Percentiles rank a stretch among this genome's conserved stretches.
phyloP scores from a whole-genome alignment of 2,888 invertebrate species.

The Amphipyra tragopoginis region DNA sequence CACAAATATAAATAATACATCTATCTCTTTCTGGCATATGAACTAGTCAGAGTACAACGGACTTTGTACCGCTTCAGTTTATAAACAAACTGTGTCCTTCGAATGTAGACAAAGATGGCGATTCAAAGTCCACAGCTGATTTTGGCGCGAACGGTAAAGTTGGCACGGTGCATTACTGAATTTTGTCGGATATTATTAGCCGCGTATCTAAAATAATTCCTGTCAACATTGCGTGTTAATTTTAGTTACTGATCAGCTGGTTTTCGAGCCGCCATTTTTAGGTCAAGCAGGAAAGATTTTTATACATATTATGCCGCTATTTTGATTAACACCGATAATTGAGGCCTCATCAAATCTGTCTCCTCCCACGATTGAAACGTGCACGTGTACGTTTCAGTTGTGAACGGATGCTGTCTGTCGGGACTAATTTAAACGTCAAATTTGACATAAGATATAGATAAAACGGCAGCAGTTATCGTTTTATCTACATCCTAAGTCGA shows the following conservation, averaged over 20 bases:
- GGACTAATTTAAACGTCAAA: too few relatives aligned
- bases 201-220: conserved; percentile 3
- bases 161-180: conserved; percentile 18
- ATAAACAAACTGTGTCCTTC: conserved; percentile 55
- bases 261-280: not conserved
- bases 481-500: too few relatives aligned
- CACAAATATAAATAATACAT: not conserved
- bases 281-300: too few relatives aligned
- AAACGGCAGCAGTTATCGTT: too few relatives aligned
- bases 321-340: too few relatives aligned
- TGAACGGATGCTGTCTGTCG: too few relatives aligned
- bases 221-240: not conserved
- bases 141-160: conserved; percentile 45
- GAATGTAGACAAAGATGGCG: conserved; percentile 32
- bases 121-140: conserved; percentile 32
- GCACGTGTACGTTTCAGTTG: too few relatives aligned
- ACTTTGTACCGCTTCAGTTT: conserved; percentile 42
- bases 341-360: too few relatives aligned
- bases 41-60: conserved; percentile 29
- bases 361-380: too few relatives aligned
- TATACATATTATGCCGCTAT: too few relatives aligned
- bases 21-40: conserved; percentile 21
- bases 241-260: not conserved
- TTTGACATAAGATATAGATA: too few relatives aligned
- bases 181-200: conserved; percentile 20